phyloP scores from a whole-genome alignment of 2,888 invertebrate species.

The Erebia ligea region DNA sequence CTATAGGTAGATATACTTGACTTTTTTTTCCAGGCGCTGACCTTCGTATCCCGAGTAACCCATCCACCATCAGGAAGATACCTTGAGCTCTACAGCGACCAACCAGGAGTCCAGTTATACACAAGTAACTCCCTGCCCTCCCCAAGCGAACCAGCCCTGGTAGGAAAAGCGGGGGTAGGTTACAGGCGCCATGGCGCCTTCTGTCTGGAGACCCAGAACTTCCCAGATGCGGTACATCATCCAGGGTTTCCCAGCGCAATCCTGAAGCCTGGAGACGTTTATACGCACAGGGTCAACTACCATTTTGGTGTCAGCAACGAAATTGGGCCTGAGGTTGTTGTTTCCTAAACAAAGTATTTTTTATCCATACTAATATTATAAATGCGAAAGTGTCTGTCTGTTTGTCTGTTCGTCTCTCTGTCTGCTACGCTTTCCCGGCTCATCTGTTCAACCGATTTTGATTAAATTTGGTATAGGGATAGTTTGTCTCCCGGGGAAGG shows the following conservation, averaged over 20 bases:
- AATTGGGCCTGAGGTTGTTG: conserved; percentile 45
- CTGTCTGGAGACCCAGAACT: conserved; percentile 96
- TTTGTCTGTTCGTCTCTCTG: too few relatives aligned
- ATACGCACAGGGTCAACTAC: conserved; percentile 87
- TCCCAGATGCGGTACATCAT: conserved; percentile 94
- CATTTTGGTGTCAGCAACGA: conserved; percentile 82
- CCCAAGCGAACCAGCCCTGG: conserved; percentile 58
- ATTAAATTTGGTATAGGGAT: too few relatives aligned
- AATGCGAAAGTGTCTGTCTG: too few relatives aligned
- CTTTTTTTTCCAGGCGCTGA: conserved; percentile 53
- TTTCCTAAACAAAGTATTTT: conserved; percentile 11
- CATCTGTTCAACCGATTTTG: too few relatives aligned
- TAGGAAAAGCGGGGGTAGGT: conserved; percentile 65
- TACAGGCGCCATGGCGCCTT: conserved; percentile 92
- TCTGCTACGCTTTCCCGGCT: too few relatives aligned
- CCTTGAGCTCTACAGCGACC: conserved; percentile 91
- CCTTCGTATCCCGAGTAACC: conserved; percentile 76
- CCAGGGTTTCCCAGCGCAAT: conserved; percentile 88
- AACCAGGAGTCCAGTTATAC: conserved; percentile 96
- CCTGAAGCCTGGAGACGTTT: conserved; percentile 87
- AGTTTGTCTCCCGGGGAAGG: too few relatives aligned
- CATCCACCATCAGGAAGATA: conserved; percentile 88
- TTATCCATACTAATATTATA: too few relatives aligned
- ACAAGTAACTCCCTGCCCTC: conserved; percentile 89
- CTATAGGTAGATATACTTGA: neutral